Evolutionary conservation across 2,888 invertebrate genomes (phyloP), one percentile per base, ranked within the genome.

Genomic region (Catotricha subobsoleta): DNA sequence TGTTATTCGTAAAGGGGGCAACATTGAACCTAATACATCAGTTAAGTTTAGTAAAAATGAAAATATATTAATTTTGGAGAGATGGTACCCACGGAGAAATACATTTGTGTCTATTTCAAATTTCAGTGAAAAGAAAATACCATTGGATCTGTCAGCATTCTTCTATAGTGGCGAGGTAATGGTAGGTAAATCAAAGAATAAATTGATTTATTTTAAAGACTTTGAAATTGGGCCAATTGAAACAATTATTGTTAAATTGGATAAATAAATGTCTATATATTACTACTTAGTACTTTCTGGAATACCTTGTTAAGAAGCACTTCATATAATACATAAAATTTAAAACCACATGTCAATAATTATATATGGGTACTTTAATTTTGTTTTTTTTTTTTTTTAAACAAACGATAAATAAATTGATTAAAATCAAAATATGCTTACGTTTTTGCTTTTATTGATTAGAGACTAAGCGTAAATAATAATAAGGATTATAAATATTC

Each of bases 21-120:
- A 64, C 44, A n/a, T 69, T 41, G 60, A 69, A 37, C 72, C 72
- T 16, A 84, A 80, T 58, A 73, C 76, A 45, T 75, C 74, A 49
- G 67, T 83, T 40, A 72, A 76, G 44, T 69, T 72, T 52, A 69
- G 71, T 20, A 66, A 68, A 29, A 68, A 72, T 34, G 72, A 76
- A 51, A 53, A 70, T 42, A 67, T 84, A 35, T 62, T 86, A 3
- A 70, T 83, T 15, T 60, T 76, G 37, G 83, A 86, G 54, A 67
- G 86, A 35, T 78, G 76, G 69, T 84, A 76, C 58, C 84, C 84
- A 1, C 68, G 86, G 13, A 68, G 80, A 43, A 78, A 80, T 53
- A 74, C 80, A 1, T 82, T 77, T 53, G 77, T 81, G 0, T 72
- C 80, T 44, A 71, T 84, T 0, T 75, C 76, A 2, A 86, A 86